A percentile compares a stretch with the other conserved stretches of the same genome.
These are phyloP conservation scores for Psammodynastes pulverulentus DNA, from an alignment of 2,113 vertebrate species.

Conservation along the genomic window DNA sequence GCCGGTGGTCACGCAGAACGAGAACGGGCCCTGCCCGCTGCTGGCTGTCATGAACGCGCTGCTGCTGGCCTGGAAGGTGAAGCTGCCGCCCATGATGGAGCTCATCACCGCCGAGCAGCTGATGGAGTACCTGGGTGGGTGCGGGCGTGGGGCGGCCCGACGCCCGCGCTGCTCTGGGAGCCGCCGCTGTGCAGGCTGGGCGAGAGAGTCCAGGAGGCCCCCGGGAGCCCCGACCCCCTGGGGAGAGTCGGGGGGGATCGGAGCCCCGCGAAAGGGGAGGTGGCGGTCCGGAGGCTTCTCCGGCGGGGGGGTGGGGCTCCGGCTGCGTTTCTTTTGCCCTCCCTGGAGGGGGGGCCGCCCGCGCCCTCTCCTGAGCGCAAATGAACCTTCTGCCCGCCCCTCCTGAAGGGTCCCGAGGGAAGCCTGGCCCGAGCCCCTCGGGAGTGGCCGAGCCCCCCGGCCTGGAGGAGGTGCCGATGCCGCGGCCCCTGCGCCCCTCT, in stretches of 20 bases:
- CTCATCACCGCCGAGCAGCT: conserved; percentile 98
- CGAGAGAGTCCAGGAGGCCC: rapidly evolving
- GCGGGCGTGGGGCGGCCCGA: too few relatives aligned
- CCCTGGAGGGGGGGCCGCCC: too few relatives aligned
- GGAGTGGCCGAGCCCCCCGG: too few relatives aligned
- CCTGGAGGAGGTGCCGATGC: too few relatives aligned
- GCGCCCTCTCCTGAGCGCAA: not conserved
- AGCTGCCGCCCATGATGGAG: conserved; percentile 98
- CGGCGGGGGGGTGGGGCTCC: not conserved
- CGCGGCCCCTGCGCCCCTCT: too few relatives aligned
- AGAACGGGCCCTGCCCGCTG: conserved; percentile 95
- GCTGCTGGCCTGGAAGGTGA: conserved; percentile 96
- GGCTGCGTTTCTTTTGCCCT: not conserved
- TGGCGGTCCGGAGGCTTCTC: too few relatives aligned
- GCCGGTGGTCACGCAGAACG: conserved; percentile 96
- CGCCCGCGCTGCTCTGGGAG: too few relatives aligned
- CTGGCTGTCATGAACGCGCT: conserved; percentile 98
- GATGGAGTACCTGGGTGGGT: conserved; percentile 98
- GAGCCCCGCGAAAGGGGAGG: not conserved
- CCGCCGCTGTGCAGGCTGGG: too few relatives aligned
- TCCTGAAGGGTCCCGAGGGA: too few relatives aligned
- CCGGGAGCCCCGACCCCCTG: too few relatives aligned
- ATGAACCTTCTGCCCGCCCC: not conserved
- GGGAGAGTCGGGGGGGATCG: not conserved
- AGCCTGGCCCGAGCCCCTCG: too few relatives aligned